Base-by-base conservation (phyloP, 2,113 vertebrate species). In the Myotis davidii region DNA sequence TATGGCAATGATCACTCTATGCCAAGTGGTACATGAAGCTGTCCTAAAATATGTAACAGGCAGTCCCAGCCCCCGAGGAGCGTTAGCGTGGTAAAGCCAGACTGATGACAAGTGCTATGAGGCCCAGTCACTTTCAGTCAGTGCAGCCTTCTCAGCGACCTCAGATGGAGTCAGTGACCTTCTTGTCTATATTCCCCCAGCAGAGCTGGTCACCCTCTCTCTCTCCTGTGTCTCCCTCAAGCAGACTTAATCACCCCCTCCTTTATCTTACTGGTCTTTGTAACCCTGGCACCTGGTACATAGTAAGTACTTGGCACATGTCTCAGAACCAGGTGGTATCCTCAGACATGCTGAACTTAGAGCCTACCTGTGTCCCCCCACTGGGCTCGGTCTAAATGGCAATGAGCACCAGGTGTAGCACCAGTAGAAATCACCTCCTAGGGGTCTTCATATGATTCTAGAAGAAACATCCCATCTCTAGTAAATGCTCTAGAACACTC, bases 291-390 rank as follows among this genome's bases (percentile, higher is more conserved):
- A 42, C 20, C 27, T 13, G n/a, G n/a, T 9, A 17, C 16, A 7
- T 34, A 2, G 25, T 52, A 67, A 4, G 6, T 11, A 10, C 67
- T n/a, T 42, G 11, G 16, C 2, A 1, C 34, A 0, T 17, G 25
- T 70, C 50, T 84, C 61, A 29, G 61, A 70, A 34, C 20, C 61
- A 29, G 12, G 14, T 6, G 21, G 50, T 12, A 5, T 42, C 50
- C 12, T 92, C 84, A 29, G 59, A 48, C 59, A 82, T 6, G 9
- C 69, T 50, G 10, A 74, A 54, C 39, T 88, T 50, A 5, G 76
- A 67, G 20, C 27, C 37, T 42, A 5, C 32, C 37, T 6, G 8
- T 56, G 39, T 77, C 37, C 42, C 70, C 50, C 39, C 11, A 6
- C 12, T 21, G 12, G 70, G 67, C 16, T 70, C 16, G 11, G 3